These are phyloP conservation scores for Anoura caudifer DNA, from an alignment of 2,113 vertebrate genomes.

Conservation along the genomic window DNA sequence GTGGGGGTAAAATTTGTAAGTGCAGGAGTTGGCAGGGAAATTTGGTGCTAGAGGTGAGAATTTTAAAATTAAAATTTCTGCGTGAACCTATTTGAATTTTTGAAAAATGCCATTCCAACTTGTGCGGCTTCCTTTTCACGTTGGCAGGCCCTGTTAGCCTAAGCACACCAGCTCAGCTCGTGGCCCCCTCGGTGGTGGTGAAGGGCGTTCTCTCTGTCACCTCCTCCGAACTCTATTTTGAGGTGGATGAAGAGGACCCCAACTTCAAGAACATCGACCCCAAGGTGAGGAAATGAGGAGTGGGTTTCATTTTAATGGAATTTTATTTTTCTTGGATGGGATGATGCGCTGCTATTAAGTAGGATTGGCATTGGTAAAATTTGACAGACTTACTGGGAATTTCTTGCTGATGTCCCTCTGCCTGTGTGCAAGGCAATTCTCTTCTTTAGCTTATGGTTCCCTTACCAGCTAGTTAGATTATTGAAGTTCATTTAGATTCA, in stretches of 20 bases:
- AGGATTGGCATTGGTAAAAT: conserved; percentile 51
- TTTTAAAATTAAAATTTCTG: conserved; percentile 44
- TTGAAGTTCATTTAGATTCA: conserved; percentile 70
- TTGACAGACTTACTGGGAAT: conserved; percentile 63
- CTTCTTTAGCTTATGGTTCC: conserved; percentile 62
- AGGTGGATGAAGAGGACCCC: conserved; percentile 97
- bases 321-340: neutral
- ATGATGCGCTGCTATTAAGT: neutral
- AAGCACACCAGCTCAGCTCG: conserved; percentile 92
- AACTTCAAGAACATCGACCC: conserved; percentile 95
- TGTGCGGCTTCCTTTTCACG: conserved; percentile 57
- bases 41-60: neutral
- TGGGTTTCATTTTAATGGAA: neutral
- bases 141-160: conserved; percentile 92
- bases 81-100: neutral
- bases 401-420: conserved; percentile 68
- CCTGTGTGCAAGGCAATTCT: neutral
- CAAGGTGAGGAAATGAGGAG: conserved; percentile 88
- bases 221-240: conserved; percentile 95
- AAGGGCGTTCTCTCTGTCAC: conserved; percentile 97
- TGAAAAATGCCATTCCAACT: neutral
- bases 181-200: conserved; percentile 91
- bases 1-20: neutral
- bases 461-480: conserved; percentile 54
- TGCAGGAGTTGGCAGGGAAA: neutral